phyloP scores from a whole-genome alignment of 2,797 vertebrate species.

The Pseudomugil tenellus region DNA sequence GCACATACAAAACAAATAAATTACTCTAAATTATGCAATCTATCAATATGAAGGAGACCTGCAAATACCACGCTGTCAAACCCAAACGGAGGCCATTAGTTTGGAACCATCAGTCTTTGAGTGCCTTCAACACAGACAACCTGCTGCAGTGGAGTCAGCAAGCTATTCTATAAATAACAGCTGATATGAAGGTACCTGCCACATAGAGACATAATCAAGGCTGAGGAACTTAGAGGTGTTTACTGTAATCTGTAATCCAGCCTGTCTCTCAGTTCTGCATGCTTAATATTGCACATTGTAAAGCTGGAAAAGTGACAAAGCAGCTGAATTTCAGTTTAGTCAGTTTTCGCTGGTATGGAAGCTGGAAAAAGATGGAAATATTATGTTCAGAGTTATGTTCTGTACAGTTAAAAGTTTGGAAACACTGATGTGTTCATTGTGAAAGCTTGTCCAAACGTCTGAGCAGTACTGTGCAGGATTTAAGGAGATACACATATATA shows the following conservation, averaged over 20 bases:
- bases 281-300: slow-evolving; percentile 27
- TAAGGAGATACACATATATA: background rate
- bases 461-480: background rate
- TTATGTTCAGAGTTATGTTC: background rate
- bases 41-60: slow-evolving; percentile 70
- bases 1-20: slow-evolving; percentile 71
- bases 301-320: slow-evolving; percentile 13
- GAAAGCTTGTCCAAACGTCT: background rate
- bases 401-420: background rate
- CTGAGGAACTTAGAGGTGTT: slow-evolving; percentile 62
- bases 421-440: background rate
- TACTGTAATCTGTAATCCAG: slow-evolving; percentile 37
- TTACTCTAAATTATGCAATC: slow-evolving; percentile 74
- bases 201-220: slow-evolving; percentile 59
- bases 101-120: slow-evolving; percentile 60
- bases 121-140: slow-evolving; percentile 60
- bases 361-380: background rate
- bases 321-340: background rate
- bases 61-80: slow-evolving; percentile 77
- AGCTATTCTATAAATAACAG: slow-evolving; percentile 72
- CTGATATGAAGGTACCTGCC: slow-evolving; percentile 56
- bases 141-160: slow-evolving; percentile 61
- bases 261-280: slow-evolving; percentile 16
- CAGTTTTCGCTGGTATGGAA: background rate
- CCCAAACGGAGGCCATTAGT: slow-evolving; percentile 85